Evolutionary conservation across 2,888 invertebrate species (phyloP), one percentile per base, ranked within the genome.

Genomic region (Callosobruchus maculatus): DNA sequence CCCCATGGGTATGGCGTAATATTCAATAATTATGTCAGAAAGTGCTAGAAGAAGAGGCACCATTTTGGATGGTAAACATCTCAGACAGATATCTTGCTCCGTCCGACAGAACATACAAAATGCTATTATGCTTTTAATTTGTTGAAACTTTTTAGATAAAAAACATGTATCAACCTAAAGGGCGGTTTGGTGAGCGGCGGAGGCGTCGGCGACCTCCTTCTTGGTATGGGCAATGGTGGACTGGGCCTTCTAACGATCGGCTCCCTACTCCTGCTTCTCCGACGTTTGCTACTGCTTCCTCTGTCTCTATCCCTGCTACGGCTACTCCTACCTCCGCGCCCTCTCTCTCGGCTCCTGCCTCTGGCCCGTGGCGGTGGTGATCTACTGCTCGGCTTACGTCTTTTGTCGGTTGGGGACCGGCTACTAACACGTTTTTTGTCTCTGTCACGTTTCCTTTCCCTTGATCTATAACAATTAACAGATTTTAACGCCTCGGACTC

Each of bases 381-480:
- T 66, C 75, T 73, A 86, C 82, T 76, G 85, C 13, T 76, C 21
- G 79, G 78, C 80, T 77, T 81, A 20, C 83, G 81, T 73, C 82
- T 83, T 70, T 87, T 88, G 74, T 92, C 92, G 79, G 88, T 89
- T 72, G 84, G 77, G 18, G 74, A 72, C 26, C 79, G 77, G 5
- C 79, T 20, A 81, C 75, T 79, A 0, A 18, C 21, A 18, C 71
- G 71, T 26, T 49, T 49, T 18, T 71, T 71, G 30, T 71, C 71
- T 26, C 18, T 22, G 20, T 22, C 21, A 18, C 67, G 82, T 49
- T 2, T 67, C 49, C 7, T 71, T 20, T 49, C 49, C 49, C 49
- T 49, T 49, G 49, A 49, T 68, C 73, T 73, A 31, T 5, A 30
- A 30, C 9, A n/a, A n/a, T n/a, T n/a, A n/a, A n/a, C n/a, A n/a